phyloP scores from a whole-genome alignment of 2,888 invertebrate genomes.

The Agrotis clavis region DNA sequence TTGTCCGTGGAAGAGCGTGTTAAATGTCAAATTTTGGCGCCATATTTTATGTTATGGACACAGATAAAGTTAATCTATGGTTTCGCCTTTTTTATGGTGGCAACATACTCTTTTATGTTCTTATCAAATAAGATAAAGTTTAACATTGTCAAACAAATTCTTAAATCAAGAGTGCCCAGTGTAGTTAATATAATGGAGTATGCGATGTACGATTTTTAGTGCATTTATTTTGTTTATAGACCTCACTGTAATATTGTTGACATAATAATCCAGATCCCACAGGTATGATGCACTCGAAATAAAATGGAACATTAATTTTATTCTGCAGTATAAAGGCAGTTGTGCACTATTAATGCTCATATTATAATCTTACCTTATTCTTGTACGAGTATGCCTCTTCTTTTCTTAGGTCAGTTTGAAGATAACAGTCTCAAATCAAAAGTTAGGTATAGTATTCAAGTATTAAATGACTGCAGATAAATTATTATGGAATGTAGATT shows the following conservation, averaged over 20 bases:
- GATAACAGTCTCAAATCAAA: too few relatives aligned
- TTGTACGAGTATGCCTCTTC: too few relatives aligned
- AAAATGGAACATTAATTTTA: conserved; percentile 38
- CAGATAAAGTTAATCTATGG: conserved; percentile 23
- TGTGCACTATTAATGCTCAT: conserved; percentile 4
- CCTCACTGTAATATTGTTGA: conserved; percentile 43
- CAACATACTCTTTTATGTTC: not conserved
- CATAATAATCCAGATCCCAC: conserved; percentile 48
- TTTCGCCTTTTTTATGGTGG: not conserved
- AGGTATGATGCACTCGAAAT: conserved; percentile 17
- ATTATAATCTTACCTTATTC: not conserved
- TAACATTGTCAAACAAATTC: conserved; percentile 18
- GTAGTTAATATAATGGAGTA: conserved; percentile 42
- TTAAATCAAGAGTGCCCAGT: conserved; percentile 11
- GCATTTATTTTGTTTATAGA: conserved; percentile 33
- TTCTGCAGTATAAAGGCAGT: conserved; percentile 33
- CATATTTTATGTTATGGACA: conserved; percentile 22
- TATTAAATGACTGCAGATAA: not conserved
- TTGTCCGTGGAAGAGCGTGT: conserved; percentile 4
- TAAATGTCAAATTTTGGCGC: conserved; percentile 40
- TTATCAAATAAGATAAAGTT: conserved; percentile 2
- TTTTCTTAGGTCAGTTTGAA: too few relatives aligned
- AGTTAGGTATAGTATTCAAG: too few relatives aligned
- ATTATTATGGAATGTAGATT: conserved; percentile 40
- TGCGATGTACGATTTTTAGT: conserved; percentile 30